Evolutionary conservation across 1,140 invertebrate species (phyloP), one percentile per base, ranked within the genome.

Genomic region (Leptinotarsa undecemlineata): DNA sequence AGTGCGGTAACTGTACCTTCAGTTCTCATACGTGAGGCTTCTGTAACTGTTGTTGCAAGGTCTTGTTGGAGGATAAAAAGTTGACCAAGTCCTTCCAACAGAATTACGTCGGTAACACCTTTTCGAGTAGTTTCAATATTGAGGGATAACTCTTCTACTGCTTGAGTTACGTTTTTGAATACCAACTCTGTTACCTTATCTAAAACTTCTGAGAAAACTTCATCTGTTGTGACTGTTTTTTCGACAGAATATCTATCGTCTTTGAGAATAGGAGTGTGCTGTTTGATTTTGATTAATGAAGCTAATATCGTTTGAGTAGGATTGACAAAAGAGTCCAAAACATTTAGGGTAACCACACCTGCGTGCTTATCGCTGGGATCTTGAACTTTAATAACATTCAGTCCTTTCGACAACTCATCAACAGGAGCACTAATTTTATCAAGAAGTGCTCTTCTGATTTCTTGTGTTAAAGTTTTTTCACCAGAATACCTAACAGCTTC

Each of bases 251-350:
- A 8, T 3, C 21, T 33, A 20, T 72, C 71, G 0, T 47, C 26
- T 72, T 63, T 63, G 19, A 47, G 5, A 21, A 21, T 47, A 17
- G n/a, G 13, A 19, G 42, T 69, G 14, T 60, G 33, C 20, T 61
- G 26, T 48, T 62, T 20, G 4, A 61, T 75, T 72, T 72, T 76
- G 4, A 67, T 77, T 13, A 79, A 21, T 4, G 78, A 85, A 73
- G 84, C 85, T 26, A 88, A 84, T n/a, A 89, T 85, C 80, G 88
- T 86, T 74, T 88, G 86, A 6, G 87, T 75, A 0, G 87, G 86
- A 6, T 83, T 81, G 4, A 85, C 82, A 76, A 89, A 85, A 19
- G 86, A 85, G 71, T 89, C 86, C 13, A 88, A 81, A 3, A 86
- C 82, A 74, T 83, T 84, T 1, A 86, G 82, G 0, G 80, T 86